phyloP scores from a whole-genome alignment of 2,888 invertebrate genomes.

The Pocota personata region DNA sequence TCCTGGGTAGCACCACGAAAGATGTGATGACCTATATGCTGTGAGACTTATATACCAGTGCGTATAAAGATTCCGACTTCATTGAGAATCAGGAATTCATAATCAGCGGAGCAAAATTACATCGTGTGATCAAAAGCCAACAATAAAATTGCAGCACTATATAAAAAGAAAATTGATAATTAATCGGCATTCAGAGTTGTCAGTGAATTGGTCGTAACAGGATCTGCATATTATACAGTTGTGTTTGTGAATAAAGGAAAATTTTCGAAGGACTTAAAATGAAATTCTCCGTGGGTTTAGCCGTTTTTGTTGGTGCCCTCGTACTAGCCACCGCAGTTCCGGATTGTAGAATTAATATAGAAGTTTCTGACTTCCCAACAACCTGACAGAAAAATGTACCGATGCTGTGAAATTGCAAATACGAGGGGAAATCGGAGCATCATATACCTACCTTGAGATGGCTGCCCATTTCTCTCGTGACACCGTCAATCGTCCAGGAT shows the following conservation, averaged over 20 bases:
- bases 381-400: too few relatives aligned
- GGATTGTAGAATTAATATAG: too few relatives aligned
- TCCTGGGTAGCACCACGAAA: too few relatives aligned
- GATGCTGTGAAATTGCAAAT: constrained; percentile 88
- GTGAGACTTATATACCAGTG: constrained; percentile 97
- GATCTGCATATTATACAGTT: not conserved
- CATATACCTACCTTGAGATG: constrained; percentile 93
- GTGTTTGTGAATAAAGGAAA: not conserved
- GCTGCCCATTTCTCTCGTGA: constrained; percentile 92
- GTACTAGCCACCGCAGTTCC: constrained; percentile 11
- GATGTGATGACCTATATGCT: too few relatives aligned
- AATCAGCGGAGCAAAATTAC: constrained; percentile 75
- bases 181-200: constrained; percentile 41
- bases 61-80: constrained; percentile 90
- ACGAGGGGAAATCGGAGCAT: constrained; percentile 90
- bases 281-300: constrained; percentile 45
- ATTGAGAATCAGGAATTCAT: constrained; percentile 83
- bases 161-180: constrained; percentile 42
- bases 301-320: constrained; percentile 19
- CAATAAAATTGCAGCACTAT: not conserved
- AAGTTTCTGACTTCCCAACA: too few relatives aligned
- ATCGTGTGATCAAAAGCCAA: not conserved
- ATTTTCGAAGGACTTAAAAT: constrained; percentile 36
- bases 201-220: constrained; percentile 36
- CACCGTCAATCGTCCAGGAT: constrained; percentile 91